A percentile compares a stretch with the other conserved stretches of the same genome.
These are phyloP conservation scores for Scotopteryx bipunctaria DNA, from an alignment of 2,888 invertebrate species.

Conservation along the genomic window DNA sequence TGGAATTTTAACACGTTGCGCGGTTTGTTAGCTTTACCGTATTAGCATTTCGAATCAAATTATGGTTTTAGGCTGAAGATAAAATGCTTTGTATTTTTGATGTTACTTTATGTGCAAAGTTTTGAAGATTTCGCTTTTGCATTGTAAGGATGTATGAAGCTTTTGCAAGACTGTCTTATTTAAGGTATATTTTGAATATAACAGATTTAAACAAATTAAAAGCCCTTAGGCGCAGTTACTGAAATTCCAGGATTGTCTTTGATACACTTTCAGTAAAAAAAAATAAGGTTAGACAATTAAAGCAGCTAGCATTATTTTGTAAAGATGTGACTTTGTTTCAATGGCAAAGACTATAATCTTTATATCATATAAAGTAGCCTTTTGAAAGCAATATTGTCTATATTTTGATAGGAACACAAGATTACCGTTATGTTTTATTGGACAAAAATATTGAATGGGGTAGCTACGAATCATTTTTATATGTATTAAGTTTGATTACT, in stretches of 20 bases:
- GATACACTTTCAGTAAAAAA: slow-evolving; percentile 24
- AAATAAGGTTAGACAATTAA: too few relatives aligned
- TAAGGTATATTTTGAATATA: too few relatives aligned
- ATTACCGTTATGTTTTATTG: too few relatives aligned
- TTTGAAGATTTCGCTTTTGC: background rate
- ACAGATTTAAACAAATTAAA: slow-evolving; percentile 11
- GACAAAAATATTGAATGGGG: too few relatives aligned
- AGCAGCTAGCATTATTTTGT: too few relatives aligned
- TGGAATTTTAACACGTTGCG: slow-evolving; percentile 28
- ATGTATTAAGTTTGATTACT: too few relatives aligned
- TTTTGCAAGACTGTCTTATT: too few relatives aligned
- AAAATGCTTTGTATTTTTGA: slow-evolving; percentile 9
- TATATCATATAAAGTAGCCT: too few relatives aligned
- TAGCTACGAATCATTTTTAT: too few relatives aligned
- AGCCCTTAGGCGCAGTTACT: background rate
- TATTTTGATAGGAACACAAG: too few relatives aligned
- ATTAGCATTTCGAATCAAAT: slow-evolving; percentile 31
- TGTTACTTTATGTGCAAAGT: background rate
- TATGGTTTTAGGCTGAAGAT: slow-evolving; percentile 22
- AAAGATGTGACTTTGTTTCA: slow-evolving; percentile 4
- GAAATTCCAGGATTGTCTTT: slow-evolving; percentile 21
- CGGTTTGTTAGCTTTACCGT: slow-evolving; percentile 31
- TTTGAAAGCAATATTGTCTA: too few relatives aligned
- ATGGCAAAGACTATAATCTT: background rate
- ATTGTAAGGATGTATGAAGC: too few relatives aligned